A percentile compares a stretch with the other conserved stretches of the same genome.
Conservation (phyloP, 1,140 invertebrate genomes). For the Neodiprion fabricii region DNA sequence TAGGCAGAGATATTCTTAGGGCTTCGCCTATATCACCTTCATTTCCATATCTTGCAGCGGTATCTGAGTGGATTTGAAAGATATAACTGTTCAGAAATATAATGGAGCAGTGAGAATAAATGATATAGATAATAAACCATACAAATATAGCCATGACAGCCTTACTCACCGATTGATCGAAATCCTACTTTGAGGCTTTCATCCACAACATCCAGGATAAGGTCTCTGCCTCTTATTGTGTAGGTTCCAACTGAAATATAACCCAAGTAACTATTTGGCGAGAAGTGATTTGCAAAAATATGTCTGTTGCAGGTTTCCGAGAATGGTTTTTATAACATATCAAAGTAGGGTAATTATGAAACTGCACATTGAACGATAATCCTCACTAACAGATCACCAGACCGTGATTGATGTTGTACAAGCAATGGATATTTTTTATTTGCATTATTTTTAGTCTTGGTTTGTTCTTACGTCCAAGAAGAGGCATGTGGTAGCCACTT, state of each 20-base stretch:
- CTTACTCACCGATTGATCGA: slow-evolving; percentile 64
- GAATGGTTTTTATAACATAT: background rate
- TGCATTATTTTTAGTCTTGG: background rate
- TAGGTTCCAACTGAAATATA: slow-evolving; percentile 64
- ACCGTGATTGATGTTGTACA: too few species aligned
- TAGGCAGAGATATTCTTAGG: slow-evolving; percentile 67
- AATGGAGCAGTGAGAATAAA: slow-evolving; percentile 21
- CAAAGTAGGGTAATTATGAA: slow-evolving; percentile 17
- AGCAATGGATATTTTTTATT: too few species aligned
- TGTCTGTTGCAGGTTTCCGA: background rate
- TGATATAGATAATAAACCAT: slow-evolving; percentile 21
- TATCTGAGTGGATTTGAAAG: slow-evolving; percentile 65
- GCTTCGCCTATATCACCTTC: slow-evolving; percentile 72
- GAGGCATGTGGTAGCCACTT: slow-evolving; percentile 47
- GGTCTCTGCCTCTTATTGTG: slow-evolving; percentile 52
- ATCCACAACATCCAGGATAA: slow-evolving; percentile 60
- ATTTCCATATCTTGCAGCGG: slow-evolving; percentile 77
- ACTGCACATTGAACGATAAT: too few species aligned
- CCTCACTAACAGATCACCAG: too few species aligned
- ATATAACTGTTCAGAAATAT: slow-evolving; percentile 18
- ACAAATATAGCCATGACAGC: slow-evolving; percentile 19
- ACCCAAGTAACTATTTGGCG: slow-evolving; percentile 12
- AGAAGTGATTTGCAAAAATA: slow-evolving; percentile 23
- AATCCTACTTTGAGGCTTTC: slow-evolving; percentile 64
- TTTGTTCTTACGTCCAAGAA: slow-evolving; percentile 47